Conservation (phyloP, 2,888 invertebrate species). For the Pherbina coryleti region DNA sequence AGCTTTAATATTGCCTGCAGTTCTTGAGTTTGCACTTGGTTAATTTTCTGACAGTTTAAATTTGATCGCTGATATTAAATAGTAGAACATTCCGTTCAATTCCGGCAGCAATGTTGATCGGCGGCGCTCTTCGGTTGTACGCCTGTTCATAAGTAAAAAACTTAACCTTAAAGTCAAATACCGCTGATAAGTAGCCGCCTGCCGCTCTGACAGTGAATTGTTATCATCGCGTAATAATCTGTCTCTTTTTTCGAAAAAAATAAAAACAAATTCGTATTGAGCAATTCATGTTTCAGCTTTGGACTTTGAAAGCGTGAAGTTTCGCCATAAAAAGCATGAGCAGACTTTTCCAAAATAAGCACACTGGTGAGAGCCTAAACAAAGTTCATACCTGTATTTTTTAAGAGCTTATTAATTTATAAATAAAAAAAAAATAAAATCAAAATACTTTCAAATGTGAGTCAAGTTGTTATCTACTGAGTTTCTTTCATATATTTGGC, state of each 20-base stretch:
- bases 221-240: neutral
- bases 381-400: neutral
- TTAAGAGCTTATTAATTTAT: neutral
- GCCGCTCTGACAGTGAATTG: constrained; percentile 33
- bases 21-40: neutral
- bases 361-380: neutral
- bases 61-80: neutral
- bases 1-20: constrained; percentile 12
- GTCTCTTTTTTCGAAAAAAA: neutral
- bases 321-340: neutral
- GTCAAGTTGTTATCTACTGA: neutral
- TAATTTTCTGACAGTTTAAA: neutral
- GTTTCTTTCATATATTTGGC: neutral
- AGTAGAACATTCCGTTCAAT: constrained; percentile 19
- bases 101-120: constrained; percentile 40
- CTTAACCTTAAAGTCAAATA: constrained; percentile 50
- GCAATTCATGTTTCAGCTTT: constrained; percentile 3
- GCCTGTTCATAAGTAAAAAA: constrained; percentile 29
- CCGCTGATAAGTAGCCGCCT: constrained; percentile 47
- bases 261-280: neutral
- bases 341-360: neutral
- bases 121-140: constrained; percentile 35
- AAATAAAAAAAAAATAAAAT: neutral
- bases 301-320: constrained; percentile 23
- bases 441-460: neutral